Conservation (phyloP, 2,888 invertebrate species). For the Camponotus fellah region DNA sequence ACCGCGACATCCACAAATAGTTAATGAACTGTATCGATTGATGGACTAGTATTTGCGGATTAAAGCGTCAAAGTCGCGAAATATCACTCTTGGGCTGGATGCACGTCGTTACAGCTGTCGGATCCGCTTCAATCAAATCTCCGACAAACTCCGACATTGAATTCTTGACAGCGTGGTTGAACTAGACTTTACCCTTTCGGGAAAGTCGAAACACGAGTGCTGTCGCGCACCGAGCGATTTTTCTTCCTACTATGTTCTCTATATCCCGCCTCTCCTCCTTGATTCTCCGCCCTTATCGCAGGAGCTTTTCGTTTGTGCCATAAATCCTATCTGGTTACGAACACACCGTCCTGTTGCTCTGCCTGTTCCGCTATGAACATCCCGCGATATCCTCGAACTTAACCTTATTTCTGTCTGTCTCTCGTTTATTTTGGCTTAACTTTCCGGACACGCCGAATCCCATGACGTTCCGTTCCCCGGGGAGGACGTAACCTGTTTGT, state of each 20-base stretch:
- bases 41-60: constrained; percentile 34
- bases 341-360: constrained; percentile 36
- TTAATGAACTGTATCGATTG: constrained; percentile 34
- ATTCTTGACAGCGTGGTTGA: constrained; percentile 38
- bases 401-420: constrained; percentile 64
- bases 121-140: constrained; percentile 39
- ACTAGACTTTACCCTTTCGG: constrained; percentile 38
- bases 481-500: constrained; percentile 63
- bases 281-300: neutral
- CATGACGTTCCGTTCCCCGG: constrained; percentile 47
- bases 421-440: constrained; percentile 73
- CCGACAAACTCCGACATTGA: constrained; percentile 23
- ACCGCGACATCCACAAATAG: constrained; percentile 24
- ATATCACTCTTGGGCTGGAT: neutral
- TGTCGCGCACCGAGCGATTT: constrained; percentile 29
- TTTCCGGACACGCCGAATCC: constrained; percentile 72
- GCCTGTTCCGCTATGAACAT: constrained; percentile 58
- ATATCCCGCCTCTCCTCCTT: neutral
- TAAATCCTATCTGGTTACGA: constrained; percentile 51
- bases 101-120: neutral
- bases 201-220: constrained; percentile 23
- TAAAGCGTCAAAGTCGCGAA: constrained; percentile 31
- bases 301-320: constrained; percentile 40
- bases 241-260: neutral
- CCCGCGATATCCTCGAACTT: constrained; percentile 71